These are phyloP conservation scores for Chironomus tepperi DNA, from an alignment of 1,140 invertebrate genomes.

Conservation along the genomic window DNA sequence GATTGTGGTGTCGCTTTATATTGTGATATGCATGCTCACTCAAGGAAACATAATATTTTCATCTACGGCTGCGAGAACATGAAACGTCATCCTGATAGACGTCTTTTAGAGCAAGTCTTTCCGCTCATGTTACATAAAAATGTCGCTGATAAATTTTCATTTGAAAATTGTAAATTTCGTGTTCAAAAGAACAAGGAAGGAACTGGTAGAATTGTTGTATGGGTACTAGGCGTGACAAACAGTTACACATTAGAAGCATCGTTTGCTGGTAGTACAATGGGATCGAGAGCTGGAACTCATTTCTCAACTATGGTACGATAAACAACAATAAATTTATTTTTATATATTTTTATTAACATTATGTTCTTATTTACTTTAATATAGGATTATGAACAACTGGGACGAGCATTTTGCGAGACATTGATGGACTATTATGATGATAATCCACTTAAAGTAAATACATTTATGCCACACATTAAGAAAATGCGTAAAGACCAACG, in stretches of 20 bases:
- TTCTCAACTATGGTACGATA: slow-evolving; percentile 52
- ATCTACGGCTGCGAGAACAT: slow-evolving; percentile 89
- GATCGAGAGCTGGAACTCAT: slow-evolving; percentile 73
- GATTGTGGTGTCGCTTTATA: slow-evolving; percentile 89
- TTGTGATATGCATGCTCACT: slow-evolving; percentile 94
- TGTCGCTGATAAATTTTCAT: slow-evolving; percentile 88
- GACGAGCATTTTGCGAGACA: slow-evolving; percentile 84
- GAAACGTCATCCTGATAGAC: slow-evolving; percentile 62
- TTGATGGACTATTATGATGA: slow-evolving; percentile 84
- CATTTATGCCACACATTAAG: slow-evolving; percentile 65
- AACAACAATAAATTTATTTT: background rate
- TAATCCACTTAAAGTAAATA: slow-evolving; percentile 75
- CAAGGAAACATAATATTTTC: slow-evolving; percentile 88
- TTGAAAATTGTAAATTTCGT: slow-evolving; percentile 87
- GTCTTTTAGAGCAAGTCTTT: slow-evolving; percentile 80
- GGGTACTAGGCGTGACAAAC: slow-evolving; percentile 87
- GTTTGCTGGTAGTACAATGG: slow-evolving; percentile 77
- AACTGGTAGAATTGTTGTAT: slow-evolving; percentile 84
- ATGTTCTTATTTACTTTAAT: slow-evolving; percentile 25
- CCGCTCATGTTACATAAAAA: slow-evolving; percentile 89
- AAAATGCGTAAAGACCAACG: slow-evolving; percentile 55
- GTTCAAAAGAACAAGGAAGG: slow-evolving; percentile 88
- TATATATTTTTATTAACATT: background rate
- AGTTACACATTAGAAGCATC: slow-evolving; percentile 93
- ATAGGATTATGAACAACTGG: slow-evolving; percentile 62